Evolutionary conservation across 2,797 vertebrate genomes (phyloP), one percentile per base, ranked within the genome.

Genomic region (Taeniopygia guttata): DNA sequence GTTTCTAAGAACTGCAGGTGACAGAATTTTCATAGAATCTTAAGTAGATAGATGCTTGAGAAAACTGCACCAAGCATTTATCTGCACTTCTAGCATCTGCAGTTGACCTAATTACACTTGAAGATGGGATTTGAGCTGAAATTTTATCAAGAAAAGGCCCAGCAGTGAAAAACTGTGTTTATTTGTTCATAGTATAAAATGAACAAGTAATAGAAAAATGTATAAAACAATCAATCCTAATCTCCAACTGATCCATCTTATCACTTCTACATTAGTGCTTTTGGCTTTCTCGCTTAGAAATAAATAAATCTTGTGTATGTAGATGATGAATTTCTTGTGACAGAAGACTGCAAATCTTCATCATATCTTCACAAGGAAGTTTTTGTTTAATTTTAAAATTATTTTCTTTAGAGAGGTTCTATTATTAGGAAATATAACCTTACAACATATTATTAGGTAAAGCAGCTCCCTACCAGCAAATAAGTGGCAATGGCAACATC

Each of bases 401-500:
- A 45, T n/a, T 21, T 59, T 63, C 43, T 63, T 67, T 27, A 82
- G 15, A 75, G 14, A 64, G 7, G 7, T 56, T 78, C 20, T 62
- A 18, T 32, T 64, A 49, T 18, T 43, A 63, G 15, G 26, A 88
- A 60, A 69, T 4, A 48, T 5, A 84, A 49, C 1, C 11, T 56
- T 67, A 32, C 1, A 73, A 23, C 16, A 11, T 25, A 92, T 29
- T 29, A 51, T 13, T 10, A 58, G 32, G 10, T 5, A 42, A 51
- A 36, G 16, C 1, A 56, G 5, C 3, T 34, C 42, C 97, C 77
- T 97, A 99, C 99, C 98, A 99, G 96, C 69, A 99, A 98, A 97
- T 99, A 99, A 1, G 99, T 96, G 30, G 99, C 99, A 46, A 99
- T 99, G 51, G 99, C 99, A 84, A 99, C 99, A 63, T 99, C 99